Base-by-base conservation (phyloP, 2,888 invertebrate species). In the Athalia rosae region DNA sequence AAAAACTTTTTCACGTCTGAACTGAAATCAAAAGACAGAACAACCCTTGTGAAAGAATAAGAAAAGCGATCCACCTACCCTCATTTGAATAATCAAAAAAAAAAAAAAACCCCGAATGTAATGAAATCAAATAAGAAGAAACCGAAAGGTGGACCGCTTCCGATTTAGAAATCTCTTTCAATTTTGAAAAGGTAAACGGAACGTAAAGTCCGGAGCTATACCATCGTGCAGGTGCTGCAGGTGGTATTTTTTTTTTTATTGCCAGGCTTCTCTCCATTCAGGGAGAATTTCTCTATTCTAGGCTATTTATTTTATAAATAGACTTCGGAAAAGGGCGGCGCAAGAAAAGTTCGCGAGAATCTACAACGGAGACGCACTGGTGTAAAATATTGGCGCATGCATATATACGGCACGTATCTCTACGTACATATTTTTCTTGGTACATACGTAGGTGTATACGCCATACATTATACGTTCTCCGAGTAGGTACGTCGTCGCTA, bases 291-390 rank as follows among this genome's bases (percentile, higher is more conserved):
- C n/a, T n/a, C n/a, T n/a, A n/a, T n/a, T n/a, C n/a, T n/a, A n/a
- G n/a, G 67, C 67, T 67, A 53, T 67, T 67, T 67, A 67, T 67
- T 67, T 67, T 50, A 67, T 53, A 67, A 67, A 67, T 67, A 67
- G 53, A 67, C 48, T 67, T 67, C n/a, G 53, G 28, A 15, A 67
- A 67, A 53, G 28, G 67, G 28, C 28, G 28, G 28, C 67, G 53
- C 53, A 50, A 50, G 53, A 3, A 67, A 67, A 67, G 28, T 67
- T 67, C 50, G 53, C 50, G 11, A 28, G 67, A 41, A 53, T 50
- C 28, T 53, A 48, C 15, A 6, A 28, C 28, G 28, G 28, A 28
- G 28, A 28, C 28, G 28, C 28, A 28, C 28, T 28, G 28, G 28
- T 28, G 28, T 28, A 48, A 45, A 7, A 61, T 28, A 61, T 9